Percentiles rank a stretch among this genome's conserved stretches.
These are phyloP conservation scores for Chionodraco myersi DNA, from an alignment of 2,113 vertebrate species.

Conservation along the genomic window DNA sequence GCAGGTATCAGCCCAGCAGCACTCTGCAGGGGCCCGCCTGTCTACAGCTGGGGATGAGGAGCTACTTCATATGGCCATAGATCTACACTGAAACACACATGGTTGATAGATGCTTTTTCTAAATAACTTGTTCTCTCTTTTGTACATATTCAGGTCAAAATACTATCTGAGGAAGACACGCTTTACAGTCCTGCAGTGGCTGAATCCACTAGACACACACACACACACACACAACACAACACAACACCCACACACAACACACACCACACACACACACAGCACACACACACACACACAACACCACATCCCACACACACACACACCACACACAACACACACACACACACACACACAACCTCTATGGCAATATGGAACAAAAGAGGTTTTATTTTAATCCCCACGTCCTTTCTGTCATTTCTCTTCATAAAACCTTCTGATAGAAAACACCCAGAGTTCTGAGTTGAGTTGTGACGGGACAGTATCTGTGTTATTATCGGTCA, in stretches of 20 bases:
- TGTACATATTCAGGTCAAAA: slow-evolving; percentile 83
- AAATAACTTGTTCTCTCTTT: slow-evolving; percentile 71
- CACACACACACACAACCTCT: slow-evolving; percentile 82
- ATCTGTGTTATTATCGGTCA: slow-evolving; percentile 80
- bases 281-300: slow-evolving; percentile 18
- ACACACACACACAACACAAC: slow-evolving; percentile 34
- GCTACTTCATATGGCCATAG: slow-evolving; percentile 79
- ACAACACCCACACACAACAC: slow-evolving; percentile 27
- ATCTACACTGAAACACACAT: slow-evolving; percentile 67
- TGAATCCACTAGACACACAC: slow-evolving; percentile 78
- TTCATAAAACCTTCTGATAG: slow-evolving; percentile 73
- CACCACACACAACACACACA: slow-evolving; percentile 71
- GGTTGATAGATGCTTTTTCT: slow-evolving; percentile 67
- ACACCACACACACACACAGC: slow-evolving; percentile 56
- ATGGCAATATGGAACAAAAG: slow-evolving; percentile 81
- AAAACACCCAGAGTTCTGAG: slow-evolving; percentile 75
- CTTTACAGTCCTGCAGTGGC: slow-evolving; percentile 93
- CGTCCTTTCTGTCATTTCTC: slow-evolving; percentile 34
- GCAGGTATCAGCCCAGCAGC: slow-evolving; percentile 74
- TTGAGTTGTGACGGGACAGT: slow-evolving; percentile 70
- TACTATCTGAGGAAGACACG: slow-evolving; percentile 96
- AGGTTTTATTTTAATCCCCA: slow-evolving; percentile 42
- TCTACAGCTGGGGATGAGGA: slow-evolving; percentile 58
- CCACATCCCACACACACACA: background rate
- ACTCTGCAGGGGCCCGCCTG: slow-evolving; percentile 71